phyloP scores from a whole-genome alignment of 2,113 vertebrate species.

The Lucifuga dentata region DNA sequence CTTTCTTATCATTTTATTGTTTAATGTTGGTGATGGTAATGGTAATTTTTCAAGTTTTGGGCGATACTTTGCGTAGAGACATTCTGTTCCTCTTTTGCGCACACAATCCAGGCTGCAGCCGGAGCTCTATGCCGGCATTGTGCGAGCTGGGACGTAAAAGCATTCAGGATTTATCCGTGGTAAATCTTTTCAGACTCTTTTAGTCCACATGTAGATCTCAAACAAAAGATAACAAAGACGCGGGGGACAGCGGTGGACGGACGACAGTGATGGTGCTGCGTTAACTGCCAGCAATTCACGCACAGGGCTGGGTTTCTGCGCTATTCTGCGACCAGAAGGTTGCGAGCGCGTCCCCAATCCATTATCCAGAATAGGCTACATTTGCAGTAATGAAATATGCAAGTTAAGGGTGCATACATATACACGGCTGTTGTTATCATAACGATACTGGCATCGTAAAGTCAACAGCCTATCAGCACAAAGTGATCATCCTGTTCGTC shows the following conservation, averaged over 20 bases:
- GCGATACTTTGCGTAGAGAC: constrained; percentile 6
- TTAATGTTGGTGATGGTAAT: neutral
- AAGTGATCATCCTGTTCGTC: neutral
- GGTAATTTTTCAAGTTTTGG: constrained; percentile 38
- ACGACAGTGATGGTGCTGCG: constrained; percentile 72
- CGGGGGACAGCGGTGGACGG: constrained; percentile 72
- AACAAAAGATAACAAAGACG: constrained; percentile 80
- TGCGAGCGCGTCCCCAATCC: constrained; percentile 25
- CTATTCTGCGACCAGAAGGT: constrained; percentile 23
- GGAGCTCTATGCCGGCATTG: constrained; percentile 61
- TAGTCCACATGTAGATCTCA: constrained; percentile 68
- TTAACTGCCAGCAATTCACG: constrained; percentile 60
- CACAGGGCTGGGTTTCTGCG: constrained; percentile 53
- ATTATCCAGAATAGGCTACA: constrained; percentile 2
- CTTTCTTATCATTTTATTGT: neutral
- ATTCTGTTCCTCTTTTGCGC: constrained; percentile 27
- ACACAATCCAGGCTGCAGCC: constrained; percentile 34
- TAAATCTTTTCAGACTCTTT: constrained; percentile 75
- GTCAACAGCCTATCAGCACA: neutral
- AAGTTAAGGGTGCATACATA: neutral
- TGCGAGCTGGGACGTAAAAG: constrained; percentile 59
- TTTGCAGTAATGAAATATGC: neutral
- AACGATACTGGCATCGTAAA: too few species aligned
- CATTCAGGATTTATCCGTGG: constrained; percentile 77
- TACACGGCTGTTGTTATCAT: too few species aligned